Conservation (phyloP, 2,888 invertebrate species). For the Cosmia trapezina region DNA sequence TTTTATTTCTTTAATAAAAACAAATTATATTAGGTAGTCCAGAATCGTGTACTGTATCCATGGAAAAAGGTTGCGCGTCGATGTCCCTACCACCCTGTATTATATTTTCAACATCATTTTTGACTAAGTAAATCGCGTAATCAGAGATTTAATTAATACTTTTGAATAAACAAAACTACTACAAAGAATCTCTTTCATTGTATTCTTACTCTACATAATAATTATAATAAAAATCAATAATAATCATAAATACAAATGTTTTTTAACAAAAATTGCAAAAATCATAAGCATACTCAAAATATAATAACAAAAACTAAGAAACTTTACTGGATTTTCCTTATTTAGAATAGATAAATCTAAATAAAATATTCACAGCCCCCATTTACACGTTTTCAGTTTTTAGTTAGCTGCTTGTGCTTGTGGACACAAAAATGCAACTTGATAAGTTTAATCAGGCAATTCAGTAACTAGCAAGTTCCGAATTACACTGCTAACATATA, state of each 20-base stretch:
- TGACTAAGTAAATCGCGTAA: not conserved
- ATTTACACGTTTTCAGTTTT: constrained; percentile 25
- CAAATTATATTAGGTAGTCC: no score
- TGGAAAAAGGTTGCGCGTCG: no score
- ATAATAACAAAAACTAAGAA: constrained; percentile 2
- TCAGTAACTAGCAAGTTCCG: not conserved
- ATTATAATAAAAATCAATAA: not conserved
- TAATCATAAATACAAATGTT: not conserved
- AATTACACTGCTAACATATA: not conserved
- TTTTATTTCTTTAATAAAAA: no score
- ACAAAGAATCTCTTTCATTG: not conserved
- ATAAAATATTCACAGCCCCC: not conserved
- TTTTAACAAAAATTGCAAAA: not conserved
- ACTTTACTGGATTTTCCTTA: not conserved
- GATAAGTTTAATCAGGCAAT: not conserved
- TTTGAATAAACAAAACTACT: not conserved
- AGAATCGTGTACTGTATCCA: no score
- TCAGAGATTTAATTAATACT: not conserved
- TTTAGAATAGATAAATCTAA: not conserved
- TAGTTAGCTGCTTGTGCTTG: not conserved
- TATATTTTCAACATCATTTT: not conserved
- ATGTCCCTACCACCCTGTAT: not conserved
- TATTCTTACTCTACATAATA: not conserved
- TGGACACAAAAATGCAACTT: not conserved
- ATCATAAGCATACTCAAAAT: not conserved